A percentile compares a stretch with the other conserved stretches of the same genome.
These are phyloP conservation scores for Ostrea denselamellosa DNA, from an alignment of 1,140 invertebrate species.

Conservation along the genomic window DNA sequence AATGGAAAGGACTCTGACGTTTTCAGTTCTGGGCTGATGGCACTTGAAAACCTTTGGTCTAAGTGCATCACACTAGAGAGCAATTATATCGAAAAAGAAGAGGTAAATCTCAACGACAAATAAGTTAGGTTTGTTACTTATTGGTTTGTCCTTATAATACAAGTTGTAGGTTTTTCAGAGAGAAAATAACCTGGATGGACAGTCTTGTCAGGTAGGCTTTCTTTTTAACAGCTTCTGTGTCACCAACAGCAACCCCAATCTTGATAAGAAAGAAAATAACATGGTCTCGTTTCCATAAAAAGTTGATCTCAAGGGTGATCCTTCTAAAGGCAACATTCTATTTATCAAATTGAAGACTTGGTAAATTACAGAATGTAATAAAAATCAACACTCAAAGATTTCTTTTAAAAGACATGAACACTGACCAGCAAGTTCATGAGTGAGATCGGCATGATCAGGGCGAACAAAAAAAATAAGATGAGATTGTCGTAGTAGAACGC, in stretches of 20 bases:
- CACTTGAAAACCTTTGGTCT: no score
- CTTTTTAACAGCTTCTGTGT: conserved; percentile 71
- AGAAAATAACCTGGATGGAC: conserved; percentile 63
- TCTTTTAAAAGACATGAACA: neutral
- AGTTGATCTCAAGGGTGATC: no score
- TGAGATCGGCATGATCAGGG: conserved; percentile 69
- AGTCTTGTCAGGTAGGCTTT: conserved; percentile 69
- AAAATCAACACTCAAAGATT: neutral
- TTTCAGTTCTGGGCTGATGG: no score
- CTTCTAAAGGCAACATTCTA: conserved; percentile 2
- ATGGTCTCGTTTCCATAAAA: no score
- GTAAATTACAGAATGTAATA: neutral
- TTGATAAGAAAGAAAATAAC: conserved; percentile 49
- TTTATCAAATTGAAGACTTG: no score
- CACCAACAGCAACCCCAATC: conserved; percentile 74
- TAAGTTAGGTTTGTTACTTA: no score
- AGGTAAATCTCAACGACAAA: no score
- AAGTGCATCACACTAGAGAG: no score
- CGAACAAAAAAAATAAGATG: conserved; percentile 65
- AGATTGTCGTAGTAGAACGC: conserved; percentile 64
- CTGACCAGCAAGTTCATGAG: conserved; percentile 74
- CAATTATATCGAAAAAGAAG: no score
- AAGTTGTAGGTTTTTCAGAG: no score
- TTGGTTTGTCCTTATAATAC: no score
- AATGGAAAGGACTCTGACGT: no score